Conservation (phyloP, 1,140 invertebrate genomes). For the Calliphora vicina region DNA sequence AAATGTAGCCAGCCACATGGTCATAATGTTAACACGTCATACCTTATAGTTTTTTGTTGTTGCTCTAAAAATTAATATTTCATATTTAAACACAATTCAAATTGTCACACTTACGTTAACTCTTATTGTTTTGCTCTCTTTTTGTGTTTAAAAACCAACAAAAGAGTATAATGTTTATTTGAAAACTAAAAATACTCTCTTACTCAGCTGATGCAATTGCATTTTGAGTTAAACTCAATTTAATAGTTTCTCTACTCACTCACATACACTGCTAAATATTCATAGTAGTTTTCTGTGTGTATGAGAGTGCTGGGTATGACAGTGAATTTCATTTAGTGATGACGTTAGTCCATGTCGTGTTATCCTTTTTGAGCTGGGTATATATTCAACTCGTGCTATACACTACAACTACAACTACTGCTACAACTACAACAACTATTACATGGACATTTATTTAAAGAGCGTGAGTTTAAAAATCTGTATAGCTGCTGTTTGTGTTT, state of each 20-base stretch:
- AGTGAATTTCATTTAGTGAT: slow-evolving; percentile 22
- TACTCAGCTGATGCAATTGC: background rate
- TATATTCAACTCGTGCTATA: background rate
- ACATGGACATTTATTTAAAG: background rate
- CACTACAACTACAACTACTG: background rate
- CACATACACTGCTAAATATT: background rate
- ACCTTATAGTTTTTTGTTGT: no score
- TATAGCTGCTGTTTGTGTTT: background rate
- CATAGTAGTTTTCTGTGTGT: background rate
- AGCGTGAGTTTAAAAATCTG: background rate
- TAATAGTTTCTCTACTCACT: background rate
- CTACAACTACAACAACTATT: background rate
- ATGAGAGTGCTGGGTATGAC: background rate
- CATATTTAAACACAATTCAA: no score
- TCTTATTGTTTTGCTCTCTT: no score
- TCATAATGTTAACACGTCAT: no score
- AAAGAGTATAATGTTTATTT: no score
- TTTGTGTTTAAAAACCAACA: no score
- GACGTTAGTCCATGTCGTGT: slow-evolving; percentile 28
- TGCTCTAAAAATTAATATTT: no score
- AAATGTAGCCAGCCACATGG: no score
- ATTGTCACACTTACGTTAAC: no score
- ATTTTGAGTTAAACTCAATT: slow-evolving; percentile 21
- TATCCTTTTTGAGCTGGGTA: slow-evolving; percentile 11
- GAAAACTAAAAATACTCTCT: no score